phyloP scores from a whole-genome alignment of 2,113 vertebrate species.

The Ranitomeya imitator region DNA sequence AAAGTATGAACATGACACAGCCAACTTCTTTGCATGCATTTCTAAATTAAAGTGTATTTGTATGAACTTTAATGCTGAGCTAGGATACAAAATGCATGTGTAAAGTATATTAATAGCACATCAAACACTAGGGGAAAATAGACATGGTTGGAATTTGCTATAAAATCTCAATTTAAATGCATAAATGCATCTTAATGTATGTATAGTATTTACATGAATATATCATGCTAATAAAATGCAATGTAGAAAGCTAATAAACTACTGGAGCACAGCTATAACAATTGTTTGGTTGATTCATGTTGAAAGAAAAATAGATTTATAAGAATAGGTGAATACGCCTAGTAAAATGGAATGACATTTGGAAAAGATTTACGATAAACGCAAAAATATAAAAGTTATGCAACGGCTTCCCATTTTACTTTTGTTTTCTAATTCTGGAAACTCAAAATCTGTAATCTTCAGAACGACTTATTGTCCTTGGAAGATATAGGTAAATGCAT shows the following conservation, averaged over 20 bases:
- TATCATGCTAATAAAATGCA: slow-evolving; percentile 21
- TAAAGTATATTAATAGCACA: slow-evolving; percentile 44
- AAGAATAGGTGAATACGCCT: background rate
- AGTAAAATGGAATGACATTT: background rate
- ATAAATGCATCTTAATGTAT: slow-evolving; percentile 31
- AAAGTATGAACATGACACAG: slow-evolving; percentile 35
- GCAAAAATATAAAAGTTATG: background rate
- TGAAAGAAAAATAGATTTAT: background rate
- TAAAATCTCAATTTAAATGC: slow-evolving; percentile 23
- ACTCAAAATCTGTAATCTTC: background rate
- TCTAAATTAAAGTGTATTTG: slow-evolving; percentile 58
- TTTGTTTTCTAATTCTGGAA: background rate
- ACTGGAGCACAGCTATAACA: background rate
- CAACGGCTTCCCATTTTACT: background rate
- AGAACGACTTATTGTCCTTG: slow-evolving; percentile 15
- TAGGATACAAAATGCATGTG: slow-evolving; percentile 25
- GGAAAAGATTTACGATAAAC: background rate
- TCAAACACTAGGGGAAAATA: slow-evolving; percentile 13
- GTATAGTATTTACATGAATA: slow-evolving; percentile 21
- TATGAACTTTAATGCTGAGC: slow-evolving; percentile 39
- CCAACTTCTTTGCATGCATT: slow-evolving; percentile 57
- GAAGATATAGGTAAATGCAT: slow-evolving; percentile 27
- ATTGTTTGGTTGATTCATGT: background rate
- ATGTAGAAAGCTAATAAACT: background rate
- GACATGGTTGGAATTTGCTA: slow-evolving; percentile 6